Conservation (phyloP, 2,113 vertebrate genomes). For the Proteles cristata region DNA sequence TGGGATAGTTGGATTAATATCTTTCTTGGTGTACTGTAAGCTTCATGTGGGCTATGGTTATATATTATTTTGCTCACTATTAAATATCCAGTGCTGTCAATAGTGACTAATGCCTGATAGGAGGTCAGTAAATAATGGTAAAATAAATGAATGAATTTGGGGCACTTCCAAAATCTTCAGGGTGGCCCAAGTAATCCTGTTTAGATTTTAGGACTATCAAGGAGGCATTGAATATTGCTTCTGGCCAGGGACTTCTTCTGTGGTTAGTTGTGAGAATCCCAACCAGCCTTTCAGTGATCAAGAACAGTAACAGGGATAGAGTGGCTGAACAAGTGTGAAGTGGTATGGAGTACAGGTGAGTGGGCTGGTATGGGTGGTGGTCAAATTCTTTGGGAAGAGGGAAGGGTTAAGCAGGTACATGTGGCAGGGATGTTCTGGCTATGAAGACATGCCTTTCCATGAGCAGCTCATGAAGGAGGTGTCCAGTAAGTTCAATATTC, state of each 20-base stretch:
- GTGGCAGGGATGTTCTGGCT: not conserved
- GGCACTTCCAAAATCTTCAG: not conserved
- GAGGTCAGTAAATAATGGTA: not conserved
- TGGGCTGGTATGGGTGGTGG: not conserved
- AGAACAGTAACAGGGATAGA: not conserved
- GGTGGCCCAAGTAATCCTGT: not conserved
- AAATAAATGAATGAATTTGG: not conserved
- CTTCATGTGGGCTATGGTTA: not conserved
- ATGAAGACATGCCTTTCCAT: not conserved
- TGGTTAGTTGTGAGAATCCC: not conserved
- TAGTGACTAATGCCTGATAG: not conserved
- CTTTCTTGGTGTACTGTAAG: not conserved
- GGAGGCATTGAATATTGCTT: not conserved
- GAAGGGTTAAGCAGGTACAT: not conserved
- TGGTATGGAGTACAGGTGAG: not conserved
- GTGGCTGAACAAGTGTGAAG: not conserved
- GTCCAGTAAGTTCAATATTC: not conserved
- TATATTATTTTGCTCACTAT: not conserved
- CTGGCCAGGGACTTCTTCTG: not conserved
- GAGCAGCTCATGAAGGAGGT: not conserved
- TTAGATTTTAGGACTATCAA: not conserved
- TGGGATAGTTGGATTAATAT: not conserved
- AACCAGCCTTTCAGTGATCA: not conserved
- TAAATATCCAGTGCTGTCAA: not conserved
- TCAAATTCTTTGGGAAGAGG: not conserved